phyloP scores from a whole-genome alignment of 37 sponge, comb jelly and placozoan species.

The Halichondria panicea region DNA sequence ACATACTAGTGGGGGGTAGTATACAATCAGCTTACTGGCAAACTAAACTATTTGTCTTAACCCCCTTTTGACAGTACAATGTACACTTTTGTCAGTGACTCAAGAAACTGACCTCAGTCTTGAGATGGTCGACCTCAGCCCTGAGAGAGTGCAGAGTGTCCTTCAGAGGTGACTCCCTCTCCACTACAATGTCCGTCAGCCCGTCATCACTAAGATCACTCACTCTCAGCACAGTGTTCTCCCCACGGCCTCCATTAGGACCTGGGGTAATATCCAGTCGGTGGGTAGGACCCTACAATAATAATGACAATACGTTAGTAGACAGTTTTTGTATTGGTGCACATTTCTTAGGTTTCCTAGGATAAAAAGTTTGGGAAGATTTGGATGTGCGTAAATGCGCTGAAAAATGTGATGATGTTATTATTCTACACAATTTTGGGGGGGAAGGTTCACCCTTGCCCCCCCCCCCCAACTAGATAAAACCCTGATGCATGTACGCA shows the following conservation, averaged over 20 bases:
- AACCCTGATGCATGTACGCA: too few species aligned
- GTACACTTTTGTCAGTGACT: background rate
- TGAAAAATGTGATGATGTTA: too few species aligned
- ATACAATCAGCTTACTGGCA: too few species aligned
- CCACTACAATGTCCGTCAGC: conserved; percentile 16
- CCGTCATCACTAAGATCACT: conserved; percentile 57
- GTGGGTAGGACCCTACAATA: conserved; percentile 84
- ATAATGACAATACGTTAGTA: too few species aligned
- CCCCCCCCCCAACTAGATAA: too few species aligned
- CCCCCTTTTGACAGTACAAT: background rate
- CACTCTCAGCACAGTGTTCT: conserved; percentile 54
- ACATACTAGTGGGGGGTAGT: too few species aligned
- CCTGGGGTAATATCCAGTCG: conserved; percentile 79
- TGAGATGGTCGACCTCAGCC: conserved; percentile 66
- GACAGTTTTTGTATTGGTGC: too few species aligned
- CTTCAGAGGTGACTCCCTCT: background rate
- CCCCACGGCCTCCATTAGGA: background rate
- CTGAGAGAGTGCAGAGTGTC: conserved; percentile 37
- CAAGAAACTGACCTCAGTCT: conserved; percentile 31
- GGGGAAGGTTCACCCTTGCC: too few species aligned
- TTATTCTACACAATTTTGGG: too few species aligned
- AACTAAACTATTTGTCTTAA: background rate
- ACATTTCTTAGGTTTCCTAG: too few species aligned
- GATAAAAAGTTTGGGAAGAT: too few species aligned
- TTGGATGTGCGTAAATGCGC: too few species aligned